These are phyloP conservation scores for Creontiades dilutus DNA, from an alignment of 2,888 invertebrate species.

Conservation along the genomic window DNA sequence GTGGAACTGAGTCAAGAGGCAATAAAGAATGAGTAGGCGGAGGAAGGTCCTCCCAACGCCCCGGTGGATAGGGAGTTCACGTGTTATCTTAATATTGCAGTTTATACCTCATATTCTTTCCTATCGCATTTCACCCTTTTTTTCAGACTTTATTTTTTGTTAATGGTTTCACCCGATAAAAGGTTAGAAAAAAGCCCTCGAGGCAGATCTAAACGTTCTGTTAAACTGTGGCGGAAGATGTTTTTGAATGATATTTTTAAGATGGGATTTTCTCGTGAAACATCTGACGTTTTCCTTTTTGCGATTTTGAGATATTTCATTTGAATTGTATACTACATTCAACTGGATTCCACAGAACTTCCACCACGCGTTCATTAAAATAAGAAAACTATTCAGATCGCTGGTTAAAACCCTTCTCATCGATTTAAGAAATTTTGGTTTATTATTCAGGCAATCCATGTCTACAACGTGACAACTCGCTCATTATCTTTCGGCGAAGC, in stretches of 20 bases:
- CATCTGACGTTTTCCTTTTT: too few relatives aligned
- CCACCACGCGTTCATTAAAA: too few relatives aligned
- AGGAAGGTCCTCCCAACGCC: not conserved
- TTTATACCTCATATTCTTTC: slow-evolving; percentile 22
- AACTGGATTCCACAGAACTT: too few relatives aligned
- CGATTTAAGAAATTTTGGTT: too few relatives aligned
- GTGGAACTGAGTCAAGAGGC: slow-evolving; percentile 39
- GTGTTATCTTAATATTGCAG: slow-evolving; percentile 32
- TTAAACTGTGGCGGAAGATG: not conserved
- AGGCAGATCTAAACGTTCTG: not conserved
- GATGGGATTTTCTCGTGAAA: too few relatives aligned
- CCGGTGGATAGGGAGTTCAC: not conserved
- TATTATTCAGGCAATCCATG: too few relatives aligned
- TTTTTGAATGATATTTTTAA: not conserved
- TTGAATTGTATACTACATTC: too few relatives aligned
- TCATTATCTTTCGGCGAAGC: not conserved
- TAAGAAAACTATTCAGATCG: too few relatives aligned
- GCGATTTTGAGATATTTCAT: too few relatives aligned
- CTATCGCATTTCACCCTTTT: not conserved
- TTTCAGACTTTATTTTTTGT: not conserved
- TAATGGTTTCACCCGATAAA: not conserved
- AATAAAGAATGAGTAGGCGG: slow-evolving; percentile 37
- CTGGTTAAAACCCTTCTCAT: too few relatives aligned
- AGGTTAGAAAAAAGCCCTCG: not conserved
- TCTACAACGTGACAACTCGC: not conserved